A percentile compares a stretch with the other conserved stretches of the same genome.
Evolutionary conservation across 2,113 vertebrate genomes (phyloP).

Genomic region (Leptobrachium leishanense): DNA sequence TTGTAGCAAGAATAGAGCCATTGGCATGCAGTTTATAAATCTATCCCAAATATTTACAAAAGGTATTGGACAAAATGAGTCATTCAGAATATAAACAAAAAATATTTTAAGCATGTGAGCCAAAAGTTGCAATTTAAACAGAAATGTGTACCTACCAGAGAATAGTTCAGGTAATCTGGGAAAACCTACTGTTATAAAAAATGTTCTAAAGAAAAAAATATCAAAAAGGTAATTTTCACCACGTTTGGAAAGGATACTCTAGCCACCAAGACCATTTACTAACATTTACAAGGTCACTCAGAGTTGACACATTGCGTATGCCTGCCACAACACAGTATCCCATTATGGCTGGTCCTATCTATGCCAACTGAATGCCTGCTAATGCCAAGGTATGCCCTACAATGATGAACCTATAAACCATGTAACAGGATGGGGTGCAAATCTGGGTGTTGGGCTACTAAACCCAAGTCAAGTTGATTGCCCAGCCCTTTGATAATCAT

Average conservation of each 20-base stretch:
- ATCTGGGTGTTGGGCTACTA: too few relatives aligned
- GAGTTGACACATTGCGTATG: too few relatives aligned
- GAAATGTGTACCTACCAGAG: constrained; percentile 28
- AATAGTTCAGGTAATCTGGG: constrained; percentile 40
- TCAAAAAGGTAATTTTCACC: constrained; percentile 20
- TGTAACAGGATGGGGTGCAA: too few relatives aligned
- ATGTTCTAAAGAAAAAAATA: constrained; percentile 18
- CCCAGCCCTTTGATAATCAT: too few relatives aligned
- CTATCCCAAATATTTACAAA: constrained; percentile 9
- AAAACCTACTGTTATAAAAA: constrained; percentile 33
- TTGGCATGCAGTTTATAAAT: constrained; percentile 20
- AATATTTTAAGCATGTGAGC: constrained; percentile 25
- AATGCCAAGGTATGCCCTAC: too few relatives aligned
- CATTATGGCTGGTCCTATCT: too few relatives aligned
- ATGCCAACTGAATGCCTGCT: too few relatives aligned
- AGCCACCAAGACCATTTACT: too few relatives aligned
- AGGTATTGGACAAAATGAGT: constrained; percentile 35
- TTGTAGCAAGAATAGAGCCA: constrained; percentile 14
- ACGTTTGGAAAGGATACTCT: background rate
- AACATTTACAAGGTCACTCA: too few relatives aligned
- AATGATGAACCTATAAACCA: too few relatives aligned
- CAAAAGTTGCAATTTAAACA: constrained; percentile 41
- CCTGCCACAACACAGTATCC: too few relatives aligned
- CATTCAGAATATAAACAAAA: constrained; percentile 33
- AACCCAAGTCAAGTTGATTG: too few relatives aligned